A percentile compares a stretch with the other conserved stretches of the same genome.
phyloP scores from a whole-genome alignment of 2,888 invertebrate genomes.

The Alviniconcha strummeri region DNA sequence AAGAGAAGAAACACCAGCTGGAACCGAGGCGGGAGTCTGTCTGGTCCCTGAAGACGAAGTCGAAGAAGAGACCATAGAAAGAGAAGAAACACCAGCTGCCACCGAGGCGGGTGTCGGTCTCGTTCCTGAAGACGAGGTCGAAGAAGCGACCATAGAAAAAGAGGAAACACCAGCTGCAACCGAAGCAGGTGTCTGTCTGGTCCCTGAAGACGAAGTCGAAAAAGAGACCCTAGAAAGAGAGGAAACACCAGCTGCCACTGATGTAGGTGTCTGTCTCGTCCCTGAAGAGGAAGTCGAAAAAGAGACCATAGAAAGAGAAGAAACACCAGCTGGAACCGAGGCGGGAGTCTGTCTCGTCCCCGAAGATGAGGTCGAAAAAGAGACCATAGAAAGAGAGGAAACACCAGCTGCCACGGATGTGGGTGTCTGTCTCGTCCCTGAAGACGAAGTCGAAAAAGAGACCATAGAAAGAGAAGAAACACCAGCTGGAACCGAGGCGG shows the following conservation, averaged over 20 bases:
- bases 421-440: neutral
- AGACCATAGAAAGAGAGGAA: neutral
- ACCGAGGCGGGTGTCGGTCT: too few species aligned
- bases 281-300: slow-evolving; percentile 1
- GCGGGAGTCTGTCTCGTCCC: neutral
- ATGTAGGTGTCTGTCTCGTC: too few species aligned
- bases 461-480: slow-evolving; percentile 5
- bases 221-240: too few species aligned
- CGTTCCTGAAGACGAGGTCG: too few species aligned
- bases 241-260: too few species aligned
- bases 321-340: neutral
- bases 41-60: slow-evolving; percentile 13
- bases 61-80: neutral
- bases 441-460: slow-evolving; percentile 9
- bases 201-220: too few species aligned
- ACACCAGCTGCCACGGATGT: neutral
- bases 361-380: neutral
- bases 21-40: neutral
- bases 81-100: too few species aligned
- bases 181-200: too few species aligned
- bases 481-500: neutral
- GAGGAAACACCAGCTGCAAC: too few species aligned
- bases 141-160: too few species aligned
- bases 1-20: slow-evolving; percentile 5
- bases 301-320: neutral